Evolutionary conservation across 37 sponge, comb jelly and placozoan genomes (phyloP).

Genomic region (Beroe ovata): DNA sequence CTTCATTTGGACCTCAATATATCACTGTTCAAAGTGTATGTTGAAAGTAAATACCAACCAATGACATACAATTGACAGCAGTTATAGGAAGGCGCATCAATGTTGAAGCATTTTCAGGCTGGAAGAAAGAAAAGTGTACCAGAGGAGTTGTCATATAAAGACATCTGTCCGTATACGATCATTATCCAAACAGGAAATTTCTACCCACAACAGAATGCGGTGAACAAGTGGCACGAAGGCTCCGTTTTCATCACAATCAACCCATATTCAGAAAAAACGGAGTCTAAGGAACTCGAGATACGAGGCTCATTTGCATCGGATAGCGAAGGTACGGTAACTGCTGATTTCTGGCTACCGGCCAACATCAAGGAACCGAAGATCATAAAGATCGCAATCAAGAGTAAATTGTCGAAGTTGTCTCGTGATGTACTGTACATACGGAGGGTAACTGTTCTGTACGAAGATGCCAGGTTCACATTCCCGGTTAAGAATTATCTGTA

Average conservation of each 20-base stretch:
- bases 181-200: neutral
- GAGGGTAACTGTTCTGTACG: neutral
- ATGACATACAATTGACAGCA: too few relatives aligned
- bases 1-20: too few relatives aligned
- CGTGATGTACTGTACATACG: neutral
- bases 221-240: conserved; percentile 9
- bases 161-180: conserved; percentile 33
- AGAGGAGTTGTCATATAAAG: neutral
- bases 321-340: neutral
- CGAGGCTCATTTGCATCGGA: neutral
- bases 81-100: too few relatives aligned
- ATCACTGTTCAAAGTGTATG: too few relatives aligned
- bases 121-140: neutral
- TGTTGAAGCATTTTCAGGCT: conserved; percentile 41
- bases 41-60: too few relatives aligned
- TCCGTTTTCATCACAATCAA: conserved; percentile 26
- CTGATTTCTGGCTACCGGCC: conserved; percentile 10
- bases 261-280: neutral
- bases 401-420: neutral
- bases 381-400: neutral
- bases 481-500: conserved; percentile 33
- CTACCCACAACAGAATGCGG: neutral
- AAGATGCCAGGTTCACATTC: neutral
- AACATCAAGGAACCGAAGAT: neutral
- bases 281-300: neutral